These are phyloP conservation scores for Dryoscopus gambensis DNA, from an alignment of 2,113 vertebrate genomes.

Conservation along the genomic window DNA sequence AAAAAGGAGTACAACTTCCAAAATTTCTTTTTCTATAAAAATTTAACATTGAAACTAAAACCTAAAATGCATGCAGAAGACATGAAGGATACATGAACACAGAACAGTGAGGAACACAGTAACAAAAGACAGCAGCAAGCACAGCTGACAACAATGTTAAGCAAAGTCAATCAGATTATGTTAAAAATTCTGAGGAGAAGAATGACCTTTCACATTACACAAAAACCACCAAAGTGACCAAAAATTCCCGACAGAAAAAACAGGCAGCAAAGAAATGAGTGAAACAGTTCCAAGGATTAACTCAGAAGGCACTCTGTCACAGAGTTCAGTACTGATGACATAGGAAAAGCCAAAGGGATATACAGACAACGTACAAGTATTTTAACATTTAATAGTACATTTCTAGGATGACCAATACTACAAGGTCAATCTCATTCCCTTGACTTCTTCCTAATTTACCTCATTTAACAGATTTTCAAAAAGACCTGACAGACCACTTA, in stretches of 20 bases:
- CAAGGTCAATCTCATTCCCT: background rate
- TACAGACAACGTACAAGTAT: rapidly evolving
- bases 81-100: background rate
- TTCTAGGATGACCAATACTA: background rate
- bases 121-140: background rate
- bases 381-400: rapidly evolving
- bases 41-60: rapidly evolving
- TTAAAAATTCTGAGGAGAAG: background rate
- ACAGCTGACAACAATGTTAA: background rate
- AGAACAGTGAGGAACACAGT: background rate
- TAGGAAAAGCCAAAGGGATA: rapidly evolving
- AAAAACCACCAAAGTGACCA: background rate
- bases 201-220: background rate
- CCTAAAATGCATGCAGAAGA: background rate
- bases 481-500: rapidly evolving
- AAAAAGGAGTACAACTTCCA: background rate
- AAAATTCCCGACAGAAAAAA: background rate
- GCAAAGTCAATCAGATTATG: background rate
- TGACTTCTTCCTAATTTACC: background rate
- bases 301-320: background rate
- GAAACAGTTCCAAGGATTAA: background rate
- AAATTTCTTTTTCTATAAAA: background rate
- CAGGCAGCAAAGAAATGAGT: background rate
- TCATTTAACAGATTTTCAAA: background rate
- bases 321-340: background rate